Evolutionary conservation across 1,140 invertebrate species (phyloP).

Genomic region (Eulimnadia texana): DNA sequence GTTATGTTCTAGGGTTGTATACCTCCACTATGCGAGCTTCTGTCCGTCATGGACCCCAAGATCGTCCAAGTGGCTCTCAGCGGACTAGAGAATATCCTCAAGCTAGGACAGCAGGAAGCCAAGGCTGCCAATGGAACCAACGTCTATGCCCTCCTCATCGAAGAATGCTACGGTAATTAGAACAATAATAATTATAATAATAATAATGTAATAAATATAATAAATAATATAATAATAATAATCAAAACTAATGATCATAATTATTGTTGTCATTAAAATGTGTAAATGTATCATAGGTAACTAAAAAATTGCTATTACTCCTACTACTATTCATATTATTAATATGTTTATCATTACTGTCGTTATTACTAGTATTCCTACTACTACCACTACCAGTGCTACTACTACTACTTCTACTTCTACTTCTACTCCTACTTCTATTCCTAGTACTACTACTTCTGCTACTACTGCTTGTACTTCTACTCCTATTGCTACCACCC

Average conservation of each 20-base stretch:
- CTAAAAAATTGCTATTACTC: too few species aligned
- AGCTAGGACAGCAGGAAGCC: constrained; percentile 73
- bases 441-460: too few species aligned
- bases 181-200: background rate
- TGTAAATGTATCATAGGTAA: too few species aligned
- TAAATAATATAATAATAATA: background rate
- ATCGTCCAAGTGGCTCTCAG: constrained; percentile 96
- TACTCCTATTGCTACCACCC: too few species aligned
- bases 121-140: constrained; percentile 54
- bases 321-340: background rate
- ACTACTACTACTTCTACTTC: too few species aligned
- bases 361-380: too few species aligned
- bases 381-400: too few species aligned
- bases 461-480: too few species aligned
- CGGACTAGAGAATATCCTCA: constrained; percentile 89
- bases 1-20: constrained; percentile 52
- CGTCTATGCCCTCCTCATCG: constrained; percentile 78
- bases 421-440: too few species aligned
- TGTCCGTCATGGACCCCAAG: constrained; percentile 86
- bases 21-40: constrained; percentile 81
- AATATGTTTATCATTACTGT: background rate
- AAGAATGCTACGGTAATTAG: constrained; percentile 83
- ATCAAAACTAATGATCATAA: background rate
- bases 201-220: background rate
- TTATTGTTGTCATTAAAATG: background rate